A percentile compares a stretch with the other conserved stretches of the same genome.
These are phyloP conservation scores for Nomada hirtipes DNA, from an alignment of 2,888 invertebrate species.

Conservation along the genomic window DNA sequence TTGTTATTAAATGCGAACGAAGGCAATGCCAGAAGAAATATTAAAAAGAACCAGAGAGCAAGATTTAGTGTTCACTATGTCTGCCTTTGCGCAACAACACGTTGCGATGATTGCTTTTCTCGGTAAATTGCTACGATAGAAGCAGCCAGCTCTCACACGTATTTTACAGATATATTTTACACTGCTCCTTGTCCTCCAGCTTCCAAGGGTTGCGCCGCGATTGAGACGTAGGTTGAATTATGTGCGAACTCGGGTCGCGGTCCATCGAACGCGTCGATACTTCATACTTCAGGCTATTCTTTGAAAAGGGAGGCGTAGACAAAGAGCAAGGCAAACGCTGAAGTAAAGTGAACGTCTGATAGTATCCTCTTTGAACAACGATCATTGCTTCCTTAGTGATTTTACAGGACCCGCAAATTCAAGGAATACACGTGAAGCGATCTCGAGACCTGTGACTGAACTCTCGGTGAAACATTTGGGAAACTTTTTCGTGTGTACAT, in stretches of 20 bases:
- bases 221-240: constrained; percentile 71
- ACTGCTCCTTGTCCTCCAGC: constrained; percentile 22
- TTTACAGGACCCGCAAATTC: no score
- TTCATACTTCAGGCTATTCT: constrained; percentile 1
- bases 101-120: constrained; percentile 35
- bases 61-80: constrained; percentile 21
- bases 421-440: no score
- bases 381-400: neutral
- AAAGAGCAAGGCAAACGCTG: neutral
- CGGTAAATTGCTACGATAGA: constrained; percentile 44
- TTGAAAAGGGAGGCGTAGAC: neutral
- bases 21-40: neutral
- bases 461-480: neutral
- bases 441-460: neutral
- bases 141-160: constrained; percentile 12
- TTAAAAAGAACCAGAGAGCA: neutral
- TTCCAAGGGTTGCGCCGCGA: constrained; percentile 41
- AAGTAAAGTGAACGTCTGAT: neutral
- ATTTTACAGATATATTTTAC: constrained; percentile 48
- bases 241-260: constrained; percentile 54
- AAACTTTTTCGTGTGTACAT: no score
- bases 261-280: constrained; percentile 54
- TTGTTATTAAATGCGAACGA: neutral
- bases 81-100: constrained; percentile 11
- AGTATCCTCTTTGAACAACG: neutral